Base-by-base conservation (phyloP, 1,140 invertebrate species). In the Popillia japonica region DNA sequence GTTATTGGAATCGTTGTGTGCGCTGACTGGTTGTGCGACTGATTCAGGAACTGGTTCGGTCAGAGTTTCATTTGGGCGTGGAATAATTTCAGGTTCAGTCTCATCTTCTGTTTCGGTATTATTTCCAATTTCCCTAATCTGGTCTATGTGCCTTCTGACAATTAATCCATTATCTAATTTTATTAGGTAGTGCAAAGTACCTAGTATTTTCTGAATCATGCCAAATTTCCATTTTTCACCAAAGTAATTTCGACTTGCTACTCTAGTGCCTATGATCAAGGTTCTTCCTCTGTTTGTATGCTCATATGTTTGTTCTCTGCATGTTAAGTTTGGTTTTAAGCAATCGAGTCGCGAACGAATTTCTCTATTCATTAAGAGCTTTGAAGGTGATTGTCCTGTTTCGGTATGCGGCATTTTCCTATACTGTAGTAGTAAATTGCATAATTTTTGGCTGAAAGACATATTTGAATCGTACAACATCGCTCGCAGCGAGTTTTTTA, bases 41-140 rank as follows among this genome's bases (percentile, higher is more conserved):
- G n/a, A n/a, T n/a, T n/a, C n/a, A n/a, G n/a, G n/a, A n/a, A n/a
- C n/a, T n/a, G n/a, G n/a, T n/a, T n/a, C n/a, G n/a, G n/a, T n/a
- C n/a, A n/a, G n/a, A n/a, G n/a, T n/a, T n/a, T n/a, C n/a, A n/a
- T 42, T 42, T 42, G 41, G 87, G 77, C 87, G 88, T 87, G 76
- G 80, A 64, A 79, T 79, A 80, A 73, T 77, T 68, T 6, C 42
- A 44, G 9, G 17, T 9, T 75, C 55, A n/a, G n/a, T n/a, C n/a
- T n/a, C n/a, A n/a, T 41, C 44, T 27, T 77, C 0, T 68, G 14
- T 17, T 20, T 11, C 11, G 2, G 9, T 68, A 20, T 61, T 20
- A 4, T 61, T n/a, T 61, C 20, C 55, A n/a, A 61, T 61, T 20
- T 61, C 11, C 20, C 55, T 61, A 61, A 61, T 61, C 20, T 17